Percentiles rank a stretch among this genome's conserved stretches.
Evolutionary conservation across 2,888 invertebrate genomes (phyloP).

Genomic region (Epiperipatus broadwayi): DNA sequence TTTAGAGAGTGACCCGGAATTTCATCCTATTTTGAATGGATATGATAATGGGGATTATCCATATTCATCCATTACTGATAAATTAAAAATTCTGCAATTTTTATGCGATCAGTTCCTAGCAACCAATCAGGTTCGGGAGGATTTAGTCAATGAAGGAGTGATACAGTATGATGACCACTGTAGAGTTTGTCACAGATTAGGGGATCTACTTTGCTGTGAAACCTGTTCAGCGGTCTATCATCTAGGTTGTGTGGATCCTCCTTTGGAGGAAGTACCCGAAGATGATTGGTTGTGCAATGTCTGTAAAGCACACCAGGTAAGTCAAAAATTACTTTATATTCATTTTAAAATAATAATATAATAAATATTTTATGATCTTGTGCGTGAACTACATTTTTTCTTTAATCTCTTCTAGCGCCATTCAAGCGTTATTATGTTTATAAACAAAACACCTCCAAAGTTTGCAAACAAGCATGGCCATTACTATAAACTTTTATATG

Average conservation of each 20-base stretch:
- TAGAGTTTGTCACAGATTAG: slow-evolving; percentile 70
- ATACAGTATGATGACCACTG: slow-evolving; percentile 85
- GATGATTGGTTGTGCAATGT: slow-evolving; percentile 94
- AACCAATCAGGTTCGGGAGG: slow-evolving; percentile 77
- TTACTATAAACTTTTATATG: no score
- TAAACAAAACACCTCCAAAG: no score
- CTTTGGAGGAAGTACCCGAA: slow-evolving; percentile 64
- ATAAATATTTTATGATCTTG: slow-evolving; percentile 5
- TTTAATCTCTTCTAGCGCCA: no score
- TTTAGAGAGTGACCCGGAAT: slow-evolving; percentile 59
- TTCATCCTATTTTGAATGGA: no score
- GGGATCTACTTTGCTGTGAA: slow-evolving; percentile 89
- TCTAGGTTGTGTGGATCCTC: slow-evolving; percentile 85
- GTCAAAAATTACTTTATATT: slow-evolving; percentile 9
- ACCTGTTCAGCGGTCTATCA: slow-evolving; percentile 96
- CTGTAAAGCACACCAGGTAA: slow-evolving; percentile 68
- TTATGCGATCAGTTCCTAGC: slow-evolving; percentile 83
- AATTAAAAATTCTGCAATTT: slow-evolving; percentile 64
- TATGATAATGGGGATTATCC: slow-evolving; percentile 59
- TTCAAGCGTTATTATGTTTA: no score
- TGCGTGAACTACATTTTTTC: slow-evolving; percentile 6
- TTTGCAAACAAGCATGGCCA: no score
- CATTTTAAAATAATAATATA: no score
- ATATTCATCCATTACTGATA: slow-evolving; percentile 53
- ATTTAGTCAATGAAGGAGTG: slow-evolving; percentile 71